Percentiles rank a stretch among this genome's conserved stretches.
Conservation (phyloP, 30 jellyfish, hydroid and myxozoan species). For the Pseudorhiza aurosa region DNA sequence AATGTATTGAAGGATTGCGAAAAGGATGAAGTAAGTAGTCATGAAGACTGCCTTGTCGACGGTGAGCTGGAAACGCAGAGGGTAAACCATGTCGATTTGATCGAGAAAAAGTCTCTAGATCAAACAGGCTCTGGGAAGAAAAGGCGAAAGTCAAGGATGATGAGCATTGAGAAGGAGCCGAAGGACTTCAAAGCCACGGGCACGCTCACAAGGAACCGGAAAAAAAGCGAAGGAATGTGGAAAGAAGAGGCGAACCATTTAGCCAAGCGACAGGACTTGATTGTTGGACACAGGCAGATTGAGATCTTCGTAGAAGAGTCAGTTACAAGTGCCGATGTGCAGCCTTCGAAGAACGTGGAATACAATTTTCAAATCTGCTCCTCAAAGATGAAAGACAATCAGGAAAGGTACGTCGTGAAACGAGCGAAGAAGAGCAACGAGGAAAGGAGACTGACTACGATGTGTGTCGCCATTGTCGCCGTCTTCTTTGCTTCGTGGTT, state of each 20-base stretch:
- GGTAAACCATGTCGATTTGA: background rate
- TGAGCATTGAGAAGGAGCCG: background rate
- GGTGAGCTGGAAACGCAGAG: background rate
- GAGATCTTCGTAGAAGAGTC: conserved; percentile 2
- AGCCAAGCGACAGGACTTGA: too few species aligned
- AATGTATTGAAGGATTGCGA: background rate
- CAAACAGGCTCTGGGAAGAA: background rate
- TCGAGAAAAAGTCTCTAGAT: background rate
- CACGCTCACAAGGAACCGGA: too few species aligned
- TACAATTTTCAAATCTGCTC: background rate
- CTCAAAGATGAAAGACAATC: background rate
- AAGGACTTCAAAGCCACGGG: too few species aligned
- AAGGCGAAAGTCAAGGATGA: background rate
- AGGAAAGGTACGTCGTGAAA: background rate
- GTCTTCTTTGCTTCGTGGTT: conserved; percentile 54
- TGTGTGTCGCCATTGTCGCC: conserved; percentile 41
- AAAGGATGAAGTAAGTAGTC: background rate
- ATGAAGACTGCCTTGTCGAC: background rate
- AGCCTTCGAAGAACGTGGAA: background rate
- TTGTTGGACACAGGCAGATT: background rate
- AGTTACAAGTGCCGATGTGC: background rate
- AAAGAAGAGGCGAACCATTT: too few species aligned
- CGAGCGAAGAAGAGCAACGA: conserved; percentile 5
- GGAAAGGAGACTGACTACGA: conserved; percentile 30
- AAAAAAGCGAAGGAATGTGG: too few species aligned